Evolutionary conservation across 2,888 invertebrate genomes (phyloP).

Genomic region (Drosophila phalerata): DNA sequence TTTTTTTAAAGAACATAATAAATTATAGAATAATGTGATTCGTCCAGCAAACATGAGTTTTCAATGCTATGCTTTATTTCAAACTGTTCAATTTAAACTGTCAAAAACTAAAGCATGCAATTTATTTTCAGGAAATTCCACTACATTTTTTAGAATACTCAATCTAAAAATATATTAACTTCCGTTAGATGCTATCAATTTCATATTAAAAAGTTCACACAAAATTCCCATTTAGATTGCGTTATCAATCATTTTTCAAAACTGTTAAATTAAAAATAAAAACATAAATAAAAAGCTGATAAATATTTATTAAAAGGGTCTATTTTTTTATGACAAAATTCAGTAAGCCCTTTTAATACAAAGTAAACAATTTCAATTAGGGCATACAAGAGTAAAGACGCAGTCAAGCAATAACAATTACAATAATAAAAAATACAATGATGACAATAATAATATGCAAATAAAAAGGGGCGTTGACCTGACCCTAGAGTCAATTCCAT

Average conservation of each 20-base stretch:
- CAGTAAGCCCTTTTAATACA: not conserved
- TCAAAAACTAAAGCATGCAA: too few relatives aligned
- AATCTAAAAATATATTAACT: not conserved
- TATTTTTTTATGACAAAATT: not conserved
- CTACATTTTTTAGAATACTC: not conserved
- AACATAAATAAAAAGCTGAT: not conserved
- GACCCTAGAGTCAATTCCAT: slow-evolving; percentile 42
- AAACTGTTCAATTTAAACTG: too few relatives aligned
- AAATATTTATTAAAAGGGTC: not conserved
- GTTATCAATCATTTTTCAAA: not conserved
- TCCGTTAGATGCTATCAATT: not conserved
- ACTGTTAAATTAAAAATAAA: not conserved
- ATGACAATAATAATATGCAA: slow-evolving; percentile 36
- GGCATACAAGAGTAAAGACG: slow-evolving; percentile 6
- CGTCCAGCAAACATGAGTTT: too few relatives aligned
- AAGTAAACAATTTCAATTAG: slow-evolving; percentile 15
- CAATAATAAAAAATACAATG: slow-evolving; percentile 9
- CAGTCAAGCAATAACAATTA: slow-evolving; percentile 23
- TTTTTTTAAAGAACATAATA: not conserved
- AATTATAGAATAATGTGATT: not conserved
- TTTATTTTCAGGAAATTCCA: not conserved
- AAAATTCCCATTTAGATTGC: not conserved
- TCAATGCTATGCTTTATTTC: too few relatives aligned
- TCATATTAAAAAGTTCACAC: not conserved
- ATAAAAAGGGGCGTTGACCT: slow-evolving; percentile 61